Conservation (phyloP, 1,140 invertebrate genomes). For the Drosophila eugracilis region DNA sequence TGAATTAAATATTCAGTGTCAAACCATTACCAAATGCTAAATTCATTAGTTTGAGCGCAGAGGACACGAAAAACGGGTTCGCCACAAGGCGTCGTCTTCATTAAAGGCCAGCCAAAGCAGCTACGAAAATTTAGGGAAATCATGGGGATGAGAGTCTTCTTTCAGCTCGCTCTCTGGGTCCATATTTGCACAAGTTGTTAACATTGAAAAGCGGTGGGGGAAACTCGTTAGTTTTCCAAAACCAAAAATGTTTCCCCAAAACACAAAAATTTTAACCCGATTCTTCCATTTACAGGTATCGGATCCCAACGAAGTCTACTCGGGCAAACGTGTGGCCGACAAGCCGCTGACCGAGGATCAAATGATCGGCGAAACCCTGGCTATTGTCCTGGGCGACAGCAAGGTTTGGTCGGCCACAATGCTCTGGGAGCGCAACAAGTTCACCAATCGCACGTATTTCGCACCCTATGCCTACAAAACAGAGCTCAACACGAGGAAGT, state of each 20-base stretch:
- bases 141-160: constrained; percentile 21
- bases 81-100: constrained; percentile 71
- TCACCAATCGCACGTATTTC: constrained; percentile 96
- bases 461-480: constrained; percentile 97
- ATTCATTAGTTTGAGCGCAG: constrained; percentile 82
- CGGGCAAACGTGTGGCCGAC: constrained; percentile 95
- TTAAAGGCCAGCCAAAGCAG: constrained; percentile 61
- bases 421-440: constrained; percentile 98
- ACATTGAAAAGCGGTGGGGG: constrained; percentile 35
- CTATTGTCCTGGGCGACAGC: constrained; percentile 95
- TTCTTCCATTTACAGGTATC: constrained; percentile 88
- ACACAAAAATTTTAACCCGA: not conserved
- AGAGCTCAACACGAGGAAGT: constrained; percentile 92
- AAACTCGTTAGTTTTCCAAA: not conserved
- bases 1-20: constrained; percentile 85
- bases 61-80: constrained; percentile 82
- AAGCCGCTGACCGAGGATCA: constrained; percentile 96
- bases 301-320: constrained; percentile 97
- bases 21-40: constrained; percentile 84
- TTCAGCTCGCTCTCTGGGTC: constrained; percentile 12
- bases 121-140: constrained; percentile 6
- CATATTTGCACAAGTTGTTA: constrained; percentile 74
- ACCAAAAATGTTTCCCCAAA: constrained; percentile 8
- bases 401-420: constrained; percentile 96
- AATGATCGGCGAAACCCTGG: constrained; percentile 96